Base-by-base conservation (phyloP, 2,888 invertebrate species). In the Diaperis boleti region DNA sequence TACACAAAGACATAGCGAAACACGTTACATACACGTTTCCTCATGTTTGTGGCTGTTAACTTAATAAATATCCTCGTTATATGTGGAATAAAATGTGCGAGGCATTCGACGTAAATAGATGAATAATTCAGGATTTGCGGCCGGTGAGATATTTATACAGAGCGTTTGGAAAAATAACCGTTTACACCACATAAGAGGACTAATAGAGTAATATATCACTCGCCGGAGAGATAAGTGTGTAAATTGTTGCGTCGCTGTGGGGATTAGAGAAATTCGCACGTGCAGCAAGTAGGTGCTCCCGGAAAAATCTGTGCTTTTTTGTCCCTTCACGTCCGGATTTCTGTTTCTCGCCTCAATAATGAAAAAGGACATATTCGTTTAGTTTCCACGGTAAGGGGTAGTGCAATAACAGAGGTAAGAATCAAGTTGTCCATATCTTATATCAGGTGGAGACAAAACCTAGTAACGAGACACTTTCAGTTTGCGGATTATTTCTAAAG, bases 121-220 rank as follows among this genome's bases (percentile, higher is more conserved):
- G 57, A 57, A 57, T 57, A 35, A 57, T 57, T 33, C 57, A 57
- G 47, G 57, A 57, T 45, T 47, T 57, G 55, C 33, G n/a, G 33
- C 18, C 10, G 35, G 35, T n/a, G 33, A 49, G 22, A 37, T 22
- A 45, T 56, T 56, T 56, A 15, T 22, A 13, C 39, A 37, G 37
- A 17, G 26, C 41, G 15, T 41, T 26, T 8, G n/a, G 6, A 31
- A 56, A 54, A 55, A 56, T n/a, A 56, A 17, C 6, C 33, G 17
- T 57, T 57, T 35, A 47, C 57, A 47, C 55, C 29, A 39, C 26
- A 41, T 29, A 33, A 55, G 29, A 55, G 42, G 20, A 44, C 47
- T 57, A 57, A 57, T 57, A 37, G 57, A 57, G 57, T 20, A 47
- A 57, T 57, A 47, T 35, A 57, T 57, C 57, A 35, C 33, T 20